A percentile compares a stretch with the other conserved stretches of the same genome.
Evolutionary conservation across 2,113 vertebrate species (phyloP).

Genomic region (Python bivittatus): DNA sequence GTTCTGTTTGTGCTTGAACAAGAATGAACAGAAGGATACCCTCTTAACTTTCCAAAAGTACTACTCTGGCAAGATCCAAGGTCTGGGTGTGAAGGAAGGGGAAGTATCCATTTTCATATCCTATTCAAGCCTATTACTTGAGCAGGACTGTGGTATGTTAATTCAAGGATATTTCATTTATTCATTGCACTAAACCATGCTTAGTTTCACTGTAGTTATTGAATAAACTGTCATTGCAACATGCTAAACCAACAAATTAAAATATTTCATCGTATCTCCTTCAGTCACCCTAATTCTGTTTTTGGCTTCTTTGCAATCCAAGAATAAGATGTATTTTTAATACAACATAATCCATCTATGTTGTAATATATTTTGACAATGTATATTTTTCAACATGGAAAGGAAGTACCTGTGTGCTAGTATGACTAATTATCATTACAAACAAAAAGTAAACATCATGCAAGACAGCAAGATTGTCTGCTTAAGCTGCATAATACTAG

Average conservation of each 20-base stretch:
- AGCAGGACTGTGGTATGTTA: background rate
- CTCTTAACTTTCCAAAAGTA: background rate
- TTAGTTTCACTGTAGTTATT: background rate
- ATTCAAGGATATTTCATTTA: background rate
- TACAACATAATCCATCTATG: background rate
- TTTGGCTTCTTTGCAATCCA: background rate
- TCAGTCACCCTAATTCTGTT: background rate
- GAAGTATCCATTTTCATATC: background rate
- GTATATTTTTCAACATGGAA: constrained; percentile 43
- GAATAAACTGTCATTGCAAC: background rate
- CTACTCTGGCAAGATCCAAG: background rate
- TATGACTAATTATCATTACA: constrained; percentile 72
- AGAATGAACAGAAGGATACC: background rate
- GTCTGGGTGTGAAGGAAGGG: background rate
- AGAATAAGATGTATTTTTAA: background rate
- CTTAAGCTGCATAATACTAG: constrained; percentile 76
- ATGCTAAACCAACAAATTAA: background rate
- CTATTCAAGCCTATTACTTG: background rate
- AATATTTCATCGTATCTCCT: background rate
- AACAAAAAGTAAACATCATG: constrained; percentile 79
- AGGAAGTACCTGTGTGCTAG: constrained; percentile 41
- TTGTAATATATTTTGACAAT: constrained; percentile 25
- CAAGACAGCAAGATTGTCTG: constrained; percentile 81
- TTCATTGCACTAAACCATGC: background rate
- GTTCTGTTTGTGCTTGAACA: background rate